phyloP scores from a whole-genome alignment of 2,113 vertebrate genomes.

The Microcebus tavaratra region DNA sequence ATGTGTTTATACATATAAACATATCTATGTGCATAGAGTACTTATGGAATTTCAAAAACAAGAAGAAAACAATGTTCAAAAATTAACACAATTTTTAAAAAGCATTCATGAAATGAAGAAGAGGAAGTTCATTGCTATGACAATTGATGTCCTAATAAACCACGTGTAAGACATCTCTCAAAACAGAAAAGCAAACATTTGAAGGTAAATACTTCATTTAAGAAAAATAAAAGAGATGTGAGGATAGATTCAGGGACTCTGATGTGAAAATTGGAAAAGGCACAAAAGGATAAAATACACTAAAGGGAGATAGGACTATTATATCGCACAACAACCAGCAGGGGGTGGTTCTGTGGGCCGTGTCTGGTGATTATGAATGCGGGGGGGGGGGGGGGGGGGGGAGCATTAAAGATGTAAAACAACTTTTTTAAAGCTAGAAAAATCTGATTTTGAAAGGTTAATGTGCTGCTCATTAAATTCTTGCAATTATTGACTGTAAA shows the following conservation, averaged over 20 bases:
- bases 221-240: not conserved
- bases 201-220: not conserved
- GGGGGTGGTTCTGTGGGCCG: not conserved
- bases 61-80: not conserved
- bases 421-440: not conserved
- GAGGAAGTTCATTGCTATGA: not conserved
- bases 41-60: not conserved
- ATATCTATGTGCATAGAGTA: not conserved
- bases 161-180: not conserved
- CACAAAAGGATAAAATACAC: not conserved
- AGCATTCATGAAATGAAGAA: not conserved
- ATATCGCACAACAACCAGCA: not conserved
- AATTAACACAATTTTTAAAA: not conserved
- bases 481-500: not conserved
- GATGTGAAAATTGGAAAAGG: not conserved
- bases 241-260: not conserved
- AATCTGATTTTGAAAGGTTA: not conserved
- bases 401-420: not conserved
- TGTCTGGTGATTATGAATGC: not conserved
- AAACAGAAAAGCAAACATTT: not conserved
- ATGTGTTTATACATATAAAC: not conserved
- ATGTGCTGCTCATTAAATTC: not conserved
- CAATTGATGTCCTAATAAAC: not conserved
- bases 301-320: not conserved
- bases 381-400: accelerated